These are phyloP conservation scores for Drosophila pruinosa DNA, from an alignment of 1,140 invertebrate genomes.

Conservation along the genomic window DNA sequence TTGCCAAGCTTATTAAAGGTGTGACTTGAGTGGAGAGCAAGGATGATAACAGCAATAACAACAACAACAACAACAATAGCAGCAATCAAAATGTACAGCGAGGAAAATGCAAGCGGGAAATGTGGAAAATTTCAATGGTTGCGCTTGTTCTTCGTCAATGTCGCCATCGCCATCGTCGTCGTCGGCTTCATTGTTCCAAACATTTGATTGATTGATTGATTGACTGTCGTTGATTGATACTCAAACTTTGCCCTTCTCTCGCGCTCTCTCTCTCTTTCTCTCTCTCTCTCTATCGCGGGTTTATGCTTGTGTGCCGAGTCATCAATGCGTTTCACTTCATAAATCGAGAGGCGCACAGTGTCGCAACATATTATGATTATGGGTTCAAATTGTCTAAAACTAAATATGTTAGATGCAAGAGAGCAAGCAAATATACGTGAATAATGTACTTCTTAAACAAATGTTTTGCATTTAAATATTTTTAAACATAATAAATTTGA, in stretches of 20 bases:
- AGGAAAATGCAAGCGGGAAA: neutral
- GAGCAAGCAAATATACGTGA: too few relatives aligned
- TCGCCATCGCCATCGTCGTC: conserved; percentile 2
- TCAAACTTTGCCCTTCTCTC: conserved; percentile 52
- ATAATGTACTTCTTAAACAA: too few relatives aligned
- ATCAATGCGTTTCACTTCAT: conserved; percentile 44
- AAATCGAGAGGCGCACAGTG: conserved; percentile 38
- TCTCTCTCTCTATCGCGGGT: neutral
- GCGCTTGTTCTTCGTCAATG: neutral
- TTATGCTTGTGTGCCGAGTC: conserved; percentile 34
- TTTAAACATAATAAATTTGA: too few relatives aligned
- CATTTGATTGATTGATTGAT: conserved; percentile 61
- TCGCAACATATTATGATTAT: neutral
- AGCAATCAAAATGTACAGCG: neutral
- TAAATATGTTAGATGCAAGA: too few relatives aligned
- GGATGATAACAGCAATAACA: neutral
- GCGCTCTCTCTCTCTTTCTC: neutral
- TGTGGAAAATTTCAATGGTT: conserved; percentile 24
- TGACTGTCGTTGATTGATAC: conserved; percentile 62
- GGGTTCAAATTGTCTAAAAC: neutral
- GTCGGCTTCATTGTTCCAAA: conserved; percentile 41
- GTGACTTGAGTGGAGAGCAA: neutral
- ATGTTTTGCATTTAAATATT: too few relatives aligned
- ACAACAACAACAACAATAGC: conserved; percentile 1
- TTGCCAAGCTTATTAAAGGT: neutral